These are phyloP conservation scores for Drosophila testacea DNA, from an alignment of 2,888 invertebrate genomes.

Conservation along the genomic window DNA sequence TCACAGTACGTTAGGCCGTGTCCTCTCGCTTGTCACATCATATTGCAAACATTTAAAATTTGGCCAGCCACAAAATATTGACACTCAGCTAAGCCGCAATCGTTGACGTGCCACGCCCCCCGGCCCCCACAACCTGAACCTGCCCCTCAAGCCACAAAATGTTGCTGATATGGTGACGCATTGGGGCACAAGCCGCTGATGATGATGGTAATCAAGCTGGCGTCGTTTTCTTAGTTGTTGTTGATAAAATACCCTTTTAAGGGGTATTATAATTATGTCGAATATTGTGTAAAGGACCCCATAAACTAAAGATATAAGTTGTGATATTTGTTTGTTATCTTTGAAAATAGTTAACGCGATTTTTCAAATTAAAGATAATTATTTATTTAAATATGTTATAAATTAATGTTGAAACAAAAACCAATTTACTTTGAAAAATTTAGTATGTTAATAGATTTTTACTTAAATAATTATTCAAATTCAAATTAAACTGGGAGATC, in stretches of 20 bases:
- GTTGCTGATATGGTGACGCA: conserved; percentile 44
- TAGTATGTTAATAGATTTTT: too few relatives aligned
- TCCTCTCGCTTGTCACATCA: conserved; percentile 60
- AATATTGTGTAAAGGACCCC: too few relatives aligned
- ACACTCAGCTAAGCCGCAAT: conserved; percentile 68
- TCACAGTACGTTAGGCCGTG: not conserved
- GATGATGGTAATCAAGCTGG: conserved; percentile 53
- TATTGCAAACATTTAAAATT: conserved; percentile 74
- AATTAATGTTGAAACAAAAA: too few relatives aligned
- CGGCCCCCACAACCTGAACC: not conserved
- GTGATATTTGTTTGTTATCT: too few relatives aligned
- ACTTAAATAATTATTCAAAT: too few relatives aligned
- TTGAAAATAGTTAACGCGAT: too few relatives aligned
- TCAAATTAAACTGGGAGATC: too few relatives aligned
- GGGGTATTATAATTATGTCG: too few relatives aligned
- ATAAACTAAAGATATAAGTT: too few relatives aligned
- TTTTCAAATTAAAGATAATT: too few relatives aligned
- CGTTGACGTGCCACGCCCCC: not conserved
- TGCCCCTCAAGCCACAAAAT: conserved; percentile 10
- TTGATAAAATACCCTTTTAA: not conserved
- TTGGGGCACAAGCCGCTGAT: conserved; percentile 48
- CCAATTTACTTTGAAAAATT: too few relatives aligned
- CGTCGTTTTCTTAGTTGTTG: conserved; percentile 21
- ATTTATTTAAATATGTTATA: too few relatives aligned
- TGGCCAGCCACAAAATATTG: conserved; percentile 64